Evolutionary conservation across 2,797 vertebrate species (phyloP), one percentile per base, ranked within the genome.

Genomic region (Anabacerthia variegaticeps): DNA sequence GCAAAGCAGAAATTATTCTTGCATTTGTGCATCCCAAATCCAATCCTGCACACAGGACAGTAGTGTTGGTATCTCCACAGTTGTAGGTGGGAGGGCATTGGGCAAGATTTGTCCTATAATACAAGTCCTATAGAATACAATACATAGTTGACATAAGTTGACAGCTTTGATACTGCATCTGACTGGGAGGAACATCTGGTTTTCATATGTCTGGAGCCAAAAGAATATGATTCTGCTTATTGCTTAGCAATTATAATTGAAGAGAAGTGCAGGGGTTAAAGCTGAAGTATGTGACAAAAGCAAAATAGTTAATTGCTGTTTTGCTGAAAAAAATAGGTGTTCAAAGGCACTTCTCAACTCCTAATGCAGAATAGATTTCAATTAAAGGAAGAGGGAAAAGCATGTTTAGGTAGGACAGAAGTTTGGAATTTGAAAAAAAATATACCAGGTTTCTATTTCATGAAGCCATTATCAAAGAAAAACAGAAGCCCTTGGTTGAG

Each of bases 221-320:
- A 95, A 89, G 65, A 44, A 51, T 75, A 43, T 76, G 79, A 58
- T 92, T 79, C 36, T 88, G 34, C 28, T 82, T 80, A 61, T 65
- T 89, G 28, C 91, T 92, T 95, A 92, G 59, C 66, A 44, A 63
- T 39, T 85, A 62, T 54, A 54, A 59, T 34, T 86, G 63, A 22
- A 76, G 36, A 87, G 85, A 80, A 41, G 58, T 67, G 55, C 63
- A 89, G 74, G 81, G 72, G 44, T 96, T 97, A 91, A 92, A 94
- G 65, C 77, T 74, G 66, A 84, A 89, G 11, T 66, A 61, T 88
- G 46, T 88, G 76, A 68, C 83, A 68, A 49, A 59, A 77, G 44
- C 43, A 75, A 90, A 92, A 73, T 7, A 62, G 27, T 46, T 43
- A 14, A 20, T 77, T 82, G 63, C 41, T 91, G 21, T 85, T 76